Evolutionary conservation across 2,888 invertebrate species (phyloP).

Genomic region (Drosophila pseudotakahashii): DNA sequence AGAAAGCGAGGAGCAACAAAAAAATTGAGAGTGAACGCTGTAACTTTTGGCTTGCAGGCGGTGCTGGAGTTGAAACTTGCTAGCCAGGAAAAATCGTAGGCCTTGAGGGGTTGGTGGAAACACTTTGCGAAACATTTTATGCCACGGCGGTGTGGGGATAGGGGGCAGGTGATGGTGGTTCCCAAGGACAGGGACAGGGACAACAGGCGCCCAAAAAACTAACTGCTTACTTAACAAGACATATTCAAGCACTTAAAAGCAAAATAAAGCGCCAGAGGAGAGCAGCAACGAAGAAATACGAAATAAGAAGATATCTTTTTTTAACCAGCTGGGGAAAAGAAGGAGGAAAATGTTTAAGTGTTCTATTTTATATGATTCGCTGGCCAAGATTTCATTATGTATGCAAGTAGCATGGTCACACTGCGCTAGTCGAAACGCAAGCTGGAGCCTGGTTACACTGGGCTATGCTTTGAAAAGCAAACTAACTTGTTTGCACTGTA

Average conservation of each 20-base stretch:
- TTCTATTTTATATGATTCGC: background rate
- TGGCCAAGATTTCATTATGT: background rate
- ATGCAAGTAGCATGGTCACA: background rate
- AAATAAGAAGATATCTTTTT: conserved; percentile 1
- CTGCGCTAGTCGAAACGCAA: background rate
- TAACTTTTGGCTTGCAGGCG: conserved; percentile 63
- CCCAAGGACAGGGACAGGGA: conserved; percentile 22
- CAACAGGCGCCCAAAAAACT: conserved; percentile 70
- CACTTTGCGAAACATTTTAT: conserved; percentile 47
- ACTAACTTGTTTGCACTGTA: too few species aligned
- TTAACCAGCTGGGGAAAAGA: background rate
- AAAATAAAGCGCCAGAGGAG: conserved; percentile 62
- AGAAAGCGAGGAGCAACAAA: conserved; percentile 34
- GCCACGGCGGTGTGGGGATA: background rate
- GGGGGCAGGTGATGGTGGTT: background rate
- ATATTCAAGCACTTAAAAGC: conserved; percentile 80
- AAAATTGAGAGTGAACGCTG: conserved; percentile 51
- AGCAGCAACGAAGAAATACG: conserved; percentile 2
- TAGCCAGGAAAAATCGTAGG: conserved; percentile 38
- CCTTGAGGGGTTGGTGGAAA: conserved; percentile 29
- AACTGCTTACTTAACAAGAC: conserved; percentile 78
- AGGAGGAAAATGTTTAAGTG: background rate
- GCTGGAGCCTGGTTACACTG: background rate
- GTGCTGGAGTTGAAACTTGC: conserved; percentile 46
- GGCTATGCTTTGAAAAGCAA: background rate